Percentiles rank a stretch among this genome's conserved stretches.
Evolutionary conservation across 2,888 invertebrate genomes (phyloP).

Genomic region (Cephus spinipes): DNA sequence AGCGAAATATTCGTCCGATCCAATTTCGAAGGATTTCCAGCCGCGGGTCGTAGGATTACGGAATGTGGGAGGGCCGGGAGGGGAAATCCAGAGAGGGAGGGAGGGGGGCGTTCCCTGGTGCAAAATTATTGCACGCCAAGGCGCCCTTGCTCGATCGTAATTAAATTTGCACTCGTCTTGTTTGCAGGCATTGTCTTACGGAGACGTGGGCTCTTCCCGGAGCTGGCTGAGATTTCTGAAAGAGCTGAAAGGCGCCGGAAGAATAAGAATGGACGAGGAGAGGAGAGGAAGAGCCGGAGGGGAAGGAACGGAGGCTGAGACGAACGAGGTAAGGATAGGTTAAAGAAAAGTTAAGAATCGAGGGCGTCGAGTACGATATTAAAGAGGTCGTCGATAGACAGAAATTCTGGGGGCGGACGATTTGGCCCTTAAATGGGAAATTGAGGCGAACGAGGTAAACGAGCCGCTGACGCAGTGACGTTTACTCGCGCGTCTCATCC

Average conservation of each 20-base stretch:
- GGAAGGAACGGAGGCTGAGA: too few species aligned
- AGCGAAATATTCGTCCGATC: slow-evolving; percentile 30
- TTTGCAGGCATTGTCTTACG: slow-evolving; percentile 11
- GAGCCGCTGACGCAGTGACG: not conserved
- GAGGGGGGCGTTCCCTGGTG: slow-evolving; percentile 28
- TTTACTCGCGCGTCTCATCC: too few species aligned
- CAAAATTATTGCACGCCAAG: slow-evolving; percentile 47
- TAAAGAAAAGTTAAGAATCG: too few species aligned
- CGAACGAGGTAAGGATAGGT: too few species aligned
- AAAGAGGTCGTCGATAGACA: too few species aligned
- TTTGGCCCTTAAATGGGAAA: too few species aligned
- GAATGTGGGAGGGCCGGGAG: slow-evolving; percentile 16
- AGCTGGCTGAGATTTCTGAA: not conserved
- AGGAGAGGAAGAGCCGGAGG: too few species aligned
- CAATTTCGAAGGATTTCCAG: slow-evolving; percentile 33
- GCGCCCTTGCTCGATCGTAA: slow-evolving; percentile 22
- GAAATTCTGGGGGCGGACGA: too few species aligned
- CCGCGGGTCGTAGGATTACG: not conserved
- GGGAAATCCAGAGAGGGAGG: not conserved
- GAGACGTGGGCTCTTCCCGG: slow-evolving; percentile 7
- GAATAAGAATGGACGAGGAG: too few species aligned
- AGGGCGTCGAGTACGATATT: too few species aligned
- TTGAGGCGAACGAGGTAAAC: too few species aligned
- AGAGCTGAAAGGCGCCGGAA: too few species aligned
- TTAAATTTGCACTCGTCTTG: slow-evolving; percentile 18